Base-by-base conservation (phyloP, 2,888 invertebrate genomes). In the Eulithis testata region DNA sequence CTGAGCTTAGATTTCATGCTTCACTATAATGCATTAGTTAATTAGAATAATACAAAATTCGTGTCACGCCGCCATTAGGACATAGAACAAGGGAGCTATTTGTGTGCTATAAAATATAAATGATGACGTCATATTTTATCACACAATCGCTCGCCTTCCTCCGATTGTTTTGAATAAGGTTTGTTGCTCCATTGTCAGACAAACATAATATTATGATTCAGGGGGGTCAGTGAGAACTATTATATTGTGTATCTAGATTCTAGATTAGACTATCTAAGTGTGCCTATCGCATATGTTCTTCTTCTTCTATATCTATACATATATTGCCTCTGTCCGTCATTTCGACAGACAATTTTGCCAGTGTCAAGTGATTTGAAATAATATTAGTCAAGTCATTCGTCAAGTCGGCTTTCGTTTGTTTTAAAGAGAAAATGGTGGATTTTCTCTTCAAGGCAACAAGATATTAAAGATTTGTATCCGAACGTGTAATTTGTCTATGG, bases 101-200 rank as follows among this genome's bases (percentile, higher is more conserved):
- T 12, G 27, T 11, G 12, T 7, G 45, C 11, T 49, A 47, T 56
- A 53, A 60, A 58, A 60, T 61, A 14, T n/a, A 54, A 56, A 27
- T 14, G 12, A 51, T 70, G 55, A 68, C 40, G 51, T 54, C 44
- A 59, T 58, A 51, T 8, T 59, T 50, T 45, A 49, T 57, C 52
- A 67, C 55, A 66, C 66, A 62, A 67, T 63, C n/a, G 59, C 64
- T 73, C 73, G 59, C 65, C 76, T 74, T 76, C 79, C 78, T 79
- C 43, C 66, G 68, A 79, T 79, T 79, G 79, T 79, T 69, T 70
- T 73, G 11, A 69, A 75, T 71, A 76, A 67, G 79, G 75, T 36
- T 49, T 59, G 52, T 49, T 68, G 54, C 58, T 49, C 65, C 57
- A 69, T 73, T 75, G 76, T 79, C 68, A 71, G 12, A 43, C 40